Base-by-base conservation (phyloP, 2,888 invertebrate genomes). In the Dryococelus australis region DNA sequence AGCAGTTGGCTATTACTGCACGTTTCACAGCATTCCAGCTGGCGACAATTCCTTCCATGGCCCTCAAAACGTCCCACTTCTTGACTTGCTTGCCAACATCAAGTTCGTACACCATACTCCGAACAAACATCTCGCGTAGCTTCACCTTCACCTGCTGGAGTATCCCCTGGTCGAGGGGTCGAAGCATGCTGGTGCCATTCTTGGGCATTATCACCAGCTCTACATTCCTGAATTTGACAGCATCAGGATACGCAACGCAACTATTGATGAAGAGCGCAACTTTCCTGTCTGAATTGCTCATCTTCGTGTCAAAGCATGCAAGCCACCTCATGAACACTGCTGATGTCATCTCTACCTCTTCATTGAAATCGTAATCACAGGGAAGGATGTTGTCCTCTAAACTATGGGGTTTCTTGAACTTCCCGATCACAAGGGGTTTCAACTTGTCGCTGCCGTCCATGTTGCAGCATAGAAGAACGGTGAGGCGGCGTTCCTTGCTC, bases 261-360 rank as follows among this genome's bases (percentile, higher is more conserved):
- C 43, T 51, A 13, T 87, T 84, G 43, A 87, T 43, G n/a, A 87
- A 85, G 26, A 85, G 28, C 27, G 85, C 28, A 6, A 85, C 80
- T 27, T 87, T 80, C 16, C 87, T 43, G 65, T 79, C 65, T 43
- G 28, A 13, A 47, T 24, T 27, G 8, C 28, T 43, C 79, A 85
- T 87, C 79, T 87, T 87, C 27, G 84, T 43, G 35, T 87, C 79
- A 10, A 85, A 85, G 51, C 12, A 27, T 10, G 65, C 3, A 65
- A 87, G 43, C 87, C 87, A 87, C 47, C 79, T 85, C 28, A 10
- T 26, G 80, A 87, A 85, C 51, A 87, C 85, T 16, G 35, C 51
- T 35, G 87, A 43, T 3, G 87, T 85, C 80, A 87, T 87, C 87
- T 85, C 65, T 20, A 85, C 65, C 47, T 85, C 85, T n/a, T 80